Evolutionary conservation across 2,797 vertebrate species (phyloP), one percentile per base, ranked within the genome.

Genomic region (Melanotaenia maccullochi): DNA sequence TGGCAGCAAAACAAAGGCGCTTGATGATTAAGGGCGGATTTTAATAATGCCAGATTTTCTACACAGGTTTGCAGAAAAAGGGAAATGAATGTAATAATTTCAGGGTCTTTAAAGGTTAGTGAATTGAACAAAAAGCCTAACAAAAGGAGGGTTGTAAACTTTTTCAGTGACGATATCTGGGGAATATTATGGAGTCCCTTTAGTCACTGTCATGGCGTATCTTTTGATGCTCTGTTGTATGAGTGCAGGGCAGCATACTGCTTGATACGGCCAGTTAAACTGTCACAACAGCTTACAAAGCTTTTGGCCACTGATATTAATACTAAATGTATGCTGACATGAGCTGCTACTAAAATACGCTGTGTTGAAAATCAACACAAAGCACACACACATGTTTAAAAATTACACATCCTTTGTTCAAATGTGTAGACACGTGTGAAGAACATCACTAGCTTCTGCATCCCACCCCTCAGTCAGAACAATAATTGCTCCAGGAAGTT

Each of bases 11-110:
- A 89, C 88, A 87, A 89, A 90, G 68, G 83, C 28, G 58, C 73
- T 75, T 78, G 79, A 87, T 89, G 84, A 90, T 89, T 90, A 85
- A 76, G 73, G 82, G 60, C 66, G 75, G 56, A 71, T 90, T 91
- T 90, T 85, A 89, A 90, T 88, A 86, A 87, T 87, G 70, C 65
- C 75, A 78, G 66, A 83, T 86, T 89, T 91, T 85, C 80, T 72
- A 58, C 72, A 79, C 77, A 71, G 79, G 68, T 75, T 63, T 66
- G 75, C 79, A 82, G 75, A 86, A 75, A 79, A 75, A 79, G 58
- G 74, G 57, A 74, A 80, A 81, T 81, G 25, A 85, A 79, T 72
- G 65, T 52, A 67, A 86, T 89, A 49, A 86, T 88, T 79, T 75
- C 1, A 55, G 76, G 68, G 59, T 76, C 71, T 70, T 59, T 25